Evolutionary conservation across 2,888 invertebrate species (phyloP).

Genomic region (Leucania comma): DNA sequence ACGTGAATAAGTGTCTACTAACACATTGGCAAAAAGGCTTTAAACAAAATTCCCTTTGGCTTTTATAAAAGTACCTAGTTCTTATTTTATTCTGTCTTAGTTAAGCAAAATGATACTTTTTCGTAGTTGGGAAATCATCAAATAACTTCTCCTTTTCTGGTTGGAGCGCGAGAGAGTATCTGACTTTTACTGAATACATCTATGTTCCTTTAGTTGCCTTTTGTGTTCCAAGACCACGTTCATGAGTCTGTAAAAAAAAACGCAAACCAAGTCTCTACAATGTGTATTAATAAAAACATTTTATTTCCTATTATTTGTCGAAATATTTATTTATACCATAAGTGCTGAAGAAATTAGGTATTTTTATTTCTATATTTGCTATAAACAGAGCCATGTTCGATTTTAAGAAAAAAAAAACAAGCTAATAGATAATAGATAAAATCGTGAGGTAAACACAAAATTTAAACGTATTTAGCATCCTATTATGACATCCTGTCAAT

Average conservation of each 20-base stretch:
- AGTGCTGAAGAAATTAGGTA: too few relatives aligned
- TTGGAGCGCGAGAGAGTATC: too few relatives aligned
- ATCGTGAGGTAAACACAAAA: conserved; percentile 23
- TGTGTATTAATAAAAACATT: background rate
- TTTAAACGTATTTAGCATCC: conserved; percentile 20
- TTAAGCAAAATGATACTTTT: background rate
- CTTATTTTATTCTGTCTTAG: too few relatives aligned
- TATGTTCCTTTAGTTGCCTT: too few relatives aligned
- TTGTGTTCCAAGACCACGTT: too few relatives aligned
- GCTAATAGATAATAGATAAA: conserved; percentile 19
- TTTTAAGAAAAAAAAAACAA: conserved; percentile 1
- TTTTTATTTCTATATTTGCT: conserved; percentile 10
- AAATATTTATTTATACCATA: too few relatives aligned
- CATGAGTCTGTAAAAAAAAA: too few relatives aligned
- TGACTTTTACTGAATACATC: too few relatives aligned
- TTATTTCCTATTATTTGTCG: background rate
- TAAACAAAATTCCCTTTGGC: background rate
- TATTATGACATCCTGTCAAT: conserved; percentile 45
- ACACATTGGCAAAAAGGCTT: background rate
- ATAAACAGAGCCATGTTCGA: background rate
- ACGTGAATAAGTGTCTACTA: background rate
- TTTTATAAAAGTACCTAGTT: background rate
- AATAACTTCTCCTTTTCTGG: too few relatives aligned
- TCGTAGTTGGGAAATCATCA: too few relatives aligned
- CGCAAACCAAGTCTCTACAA: background rate